Evolutionary conservation across 2,888 invertebrate genomes (phyloP), one percentile per base, ranked within the genome.

Genomic region (Pterobdella sp.): DNA sequence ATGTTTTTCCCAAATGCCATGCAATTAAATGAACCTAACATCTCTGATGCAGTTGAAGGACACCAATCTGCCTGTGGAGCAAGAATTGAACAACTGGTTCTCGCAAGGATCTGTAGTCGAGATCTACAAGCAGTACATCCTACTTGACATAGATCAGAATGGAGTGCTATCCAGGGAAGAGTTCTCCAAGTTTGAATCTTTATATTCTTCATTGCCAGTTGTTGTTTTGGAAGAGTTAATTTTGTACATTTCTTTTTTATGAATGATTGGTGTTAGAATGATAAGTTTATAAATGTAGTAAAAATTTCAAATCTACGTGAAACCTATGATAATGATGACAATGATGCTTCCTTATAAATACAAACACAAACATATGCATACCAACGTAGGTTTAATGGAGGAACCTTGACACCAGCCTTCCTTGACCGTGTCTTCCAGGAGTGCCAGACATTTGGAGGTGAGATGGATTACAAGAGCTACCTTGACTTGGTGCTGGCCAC

Each of bases 351-450:
- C 52, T 14, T n/a, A 49, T n/a, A 49, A n/a, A 63, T n/a, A 63
- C 26, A 7, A n/a, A 63, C 14, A 7, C 10, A 14, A n/a, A 63
- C 26, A 7, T 26, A 14, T 26, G n/a, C 63, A 63, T 14, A 63
- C 63, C 7, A 10, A 29, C 65, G 32, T 80, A 90, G 90, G 0
- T 93, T 91, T 83, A 94, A 93, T 0, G 92, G 93, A 0, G 94
- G 94, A 1, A 93, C 93, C 0, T 84, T 96, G 14, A 96, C 95
- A 0, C 88, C 89, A 64, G 91, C 92, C 0, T 97, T 96, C 84
- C 87, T 96, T 1, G 91, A 93, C 79, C 87, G 94, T 52, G 92
- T 96, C 0, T 96, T 94, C 85, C 93, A 95, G 82, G 94, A 94
- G 80, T 94, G 93, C 80, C 87, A 94, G 1, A 96, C 95, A 0